These are phyloP conservation scores for Pseudoatta argentina DNA, from an alignment of 1,140 invertebrate genomes.

Conservation along the genomic window DNA sequence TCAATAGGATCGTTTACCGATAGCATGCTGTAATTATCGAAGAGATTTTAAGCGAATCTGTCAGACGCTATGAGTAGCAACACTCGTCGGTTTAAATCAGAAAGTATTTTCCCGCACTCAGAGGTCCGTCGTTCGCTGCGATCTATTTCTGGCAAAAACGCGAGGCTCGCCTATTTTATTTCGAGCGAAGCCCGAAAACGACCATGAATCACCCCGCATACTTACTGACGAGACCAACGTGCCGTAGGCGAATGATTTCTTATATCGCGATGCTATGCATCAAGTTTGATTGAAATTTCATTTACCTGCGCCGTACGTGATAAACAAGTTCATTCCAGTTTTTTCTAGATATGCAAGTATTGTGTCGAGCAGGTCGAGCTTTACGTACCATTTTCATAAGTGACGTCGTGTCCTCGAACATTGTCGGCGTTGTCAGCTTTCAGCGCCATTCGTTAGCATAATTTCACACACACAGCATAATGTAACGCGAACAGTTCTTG, in stretches of 20 bases:
- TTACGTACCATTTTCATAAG: constrained; percentile 33
- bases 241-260: background rate
- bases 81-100: constrained; percentile 27
- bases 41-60: constrained; percentile 6
- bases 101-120: constrained; percentile 5
- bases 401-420: background rate
- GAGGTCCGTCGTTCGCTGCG: background rate
- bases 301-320: background rate
- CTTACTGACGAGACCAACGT: background rate
- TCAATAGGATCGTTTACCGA: background rate
- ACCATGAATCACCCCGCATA: constrained; percentile 7
- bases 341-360: constrained; percentile 20
- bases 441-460: background rate
- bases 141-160: constrained; percentile 32
- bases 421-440: constrained; percentile 6
- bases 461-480: background rate
- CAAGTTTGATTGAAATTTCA: constrained; percentile 17
- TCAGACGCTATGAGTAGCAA: background rate
- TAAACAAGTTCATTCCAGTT: constrained; percentile 36
- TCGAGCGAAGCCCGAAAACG: background rate
- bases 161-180: constrained; percentile 24
- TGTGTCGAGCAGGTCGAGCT: background rate
- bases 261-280: background rate
- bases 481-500: background rate
- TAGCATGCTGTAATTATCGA: background rate